Evolutionary conservation across 2,888 invertebrate genomes (phyloP).

Genomic region (Oscheius myriophilus): DNA sequence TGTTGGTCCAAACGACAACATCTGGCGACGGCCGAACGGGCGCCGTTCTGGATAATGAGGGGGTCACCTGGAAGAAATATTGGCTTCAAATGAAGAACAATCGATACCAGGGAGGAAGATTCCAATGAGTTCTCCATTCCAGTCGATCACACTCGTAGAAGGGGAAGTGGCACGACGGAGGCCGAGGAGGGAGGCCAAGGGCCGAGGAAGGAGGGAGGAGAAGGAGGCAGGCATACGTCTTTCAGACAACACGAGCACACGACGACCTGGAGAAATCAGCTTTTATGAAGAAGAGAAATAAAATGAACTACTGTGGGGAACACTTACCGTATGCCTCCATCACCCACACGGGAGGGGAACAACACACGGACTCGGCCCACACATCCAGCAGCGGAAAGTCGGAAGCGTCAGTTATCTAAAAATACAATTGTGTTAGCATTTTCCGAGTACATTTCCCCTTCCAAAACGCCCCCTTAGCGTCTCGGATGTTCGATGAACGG

Average conservation of each 20-base stretch:
- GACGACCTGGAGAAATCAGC: constrained; percentile 28
- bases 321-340: constrained; percentile 45
- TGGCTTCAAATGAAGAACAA: constrained; percentile 17
- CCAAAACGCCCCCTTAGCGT: no score
- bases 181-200: constrained; percentile 29
- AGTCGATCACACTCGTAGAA: constrained; percentile 45
- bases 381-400: constrained; percentile 66
- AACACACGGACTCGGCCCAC: constrained; percentile 62
- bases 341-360: constrained; percentile 49
- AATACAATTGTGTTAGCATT: not conserved
- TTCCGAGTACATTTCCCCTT: no score
- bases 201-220: constrained; percentile 37
- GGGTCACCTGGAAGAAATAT: constrained; percentile 34
- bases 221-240: constrained; percentile 33
- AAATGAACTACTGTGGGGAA: no score
- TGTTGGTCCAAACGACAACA: constrained; percentile 28
- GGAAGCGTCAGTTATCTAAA: constrained; percentile 63
- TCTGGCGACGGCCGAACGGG: constrained; percentile 32
- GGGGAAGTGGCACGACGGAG: constrained; percentile 36
- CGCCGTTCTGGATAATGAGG: constrained; percentile 36
- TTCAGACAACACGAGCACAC: constrained; percentile 47
- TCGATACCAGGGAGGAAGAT: constrained; percentile 34
- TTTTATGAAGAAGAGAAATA: constrained; percentile 1
- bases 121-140: constrained; percentile 53
- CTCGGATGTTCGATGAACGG: not conserved